Base-by-base conservation (phyloP, 2,888 invertebrate species). In the Pharmacophagus antenor region DNA sequence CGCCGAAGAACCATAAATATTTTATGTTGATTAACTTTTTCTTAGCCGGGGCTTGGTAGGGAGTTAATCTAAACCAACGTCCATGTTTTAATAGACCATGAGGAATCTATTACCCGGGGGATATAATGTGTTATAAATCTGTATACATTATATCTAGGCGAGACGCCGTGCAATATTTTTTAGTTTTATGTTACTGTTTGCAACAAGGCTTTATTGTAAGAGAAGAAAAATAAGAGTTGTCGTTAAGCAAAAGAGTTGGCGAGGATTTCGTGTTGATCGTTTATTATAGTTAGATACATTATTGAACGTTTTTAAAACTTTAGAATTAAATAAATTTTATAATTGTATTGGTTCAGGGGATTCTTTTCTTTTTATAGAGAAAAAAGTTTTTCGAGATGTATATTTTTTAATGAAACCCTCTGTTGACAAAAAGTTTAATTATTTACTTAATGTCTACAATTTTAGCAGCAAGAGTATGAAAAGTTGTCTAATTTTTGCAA, bases 11-110 rank as follows among this genome's bases (percentile, higher is more conserved):
- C 53, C 61, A 61, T 61, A 61, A 61, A 61, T 61, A 53, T 61
- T 61, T 61, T 56, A 61, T 61, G 61, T 61, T 61, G 61, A 61
- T 61, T 61, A 61, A 61, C 48, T 61, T 61, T 61, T 61, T 56
- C 56, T 61, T 52, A 27, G 54, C 48, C 25, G 37, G 23, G 37
- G 51, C 56, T 58, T 48, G 37, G 48, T 52, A 8, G 46, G 46
- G 17, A 47, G 31, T 56, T 56, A 60, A 60, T 60, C 55, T 60
- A 56, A 44, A 61, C 56, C 51, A 52, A 52, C 47, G 56, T 61
- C 52, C 56, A 42, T 51, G 57, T 50, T 56, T 56, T 56, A 61
- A 61, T 61, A 61, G 56, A 51, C 51, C 52, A 61, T 51, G 47
- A 47, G 55, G 51, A 56, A 61, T 61, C 51, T 61, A 42, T 61